Percentiles rank a stretch among this genome's conserved stretches.
These are phyloP conservation scores for Deilephila porcellus DNA, from an alignment of 2,888 invertebrate genomes.

Conservation along the genomic window DNA sequence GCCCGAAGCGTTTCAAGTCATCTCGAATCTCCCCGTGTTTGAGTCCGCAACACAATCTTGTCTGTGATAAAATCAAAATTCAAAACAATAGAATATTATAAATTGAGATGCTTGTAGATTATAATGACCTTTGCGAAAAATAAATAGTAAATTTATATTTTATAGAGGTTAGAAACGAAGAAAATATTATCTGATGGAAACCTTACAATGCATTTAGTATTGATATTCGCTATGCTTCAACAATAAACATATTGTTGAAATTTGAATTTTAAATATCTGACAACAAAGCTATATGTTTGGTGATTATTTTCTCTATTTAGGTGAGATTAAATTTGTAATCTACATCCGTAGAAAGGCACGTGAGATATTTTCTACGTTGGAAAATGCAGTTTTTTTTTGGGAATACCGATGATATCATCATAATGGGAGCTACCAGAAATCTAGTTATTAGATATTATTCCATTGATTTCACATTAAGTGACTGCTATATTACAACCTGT, in stretches of 20 bases:
- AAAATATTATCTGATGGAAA: neutral
- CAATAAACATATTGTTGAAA: too few relatives aligned
- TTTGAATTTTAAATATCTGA: too few relatives aligned
- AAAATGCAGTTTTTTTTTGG: too few relatives aligned
- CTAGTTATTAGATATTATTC: neutral
- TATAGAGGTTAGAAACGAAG: neutral
- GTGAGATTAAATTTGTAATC: too few relatives aligned
- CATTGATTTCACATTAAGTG: neutral
- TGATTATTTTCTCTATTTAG: too few relatives aligned
- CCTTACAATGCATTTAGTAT: too few relatives aligned
- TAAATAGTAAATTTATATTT: neutral
- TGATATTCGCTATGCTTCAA: too few relatives aligned
- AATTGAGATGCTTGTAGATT: constrained; percentile 5
- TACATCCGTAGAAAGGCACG: too few relatives aligned
- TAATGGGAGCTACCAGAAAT: neutral
- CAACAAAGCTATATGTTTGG: too few relatives aligned
- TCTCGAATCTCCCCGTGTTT: neutral
- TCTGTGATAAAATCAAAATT: neutral
- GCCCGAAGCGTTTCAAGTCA: neutral
- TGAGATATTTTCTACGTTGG: too few relatives aligned
- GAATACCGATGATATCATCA: too few relatives aligned
- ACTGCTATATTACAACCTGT: neutral
- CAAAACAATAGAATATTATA: constrained; percentile 9
- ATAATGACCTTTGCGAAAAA: neutral
- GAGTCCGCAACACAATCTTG: neutral